Evolutionary conservation across 2,888 invertebrate species (phyloP).

Genomic region (Atethmia centrago): DNA sequence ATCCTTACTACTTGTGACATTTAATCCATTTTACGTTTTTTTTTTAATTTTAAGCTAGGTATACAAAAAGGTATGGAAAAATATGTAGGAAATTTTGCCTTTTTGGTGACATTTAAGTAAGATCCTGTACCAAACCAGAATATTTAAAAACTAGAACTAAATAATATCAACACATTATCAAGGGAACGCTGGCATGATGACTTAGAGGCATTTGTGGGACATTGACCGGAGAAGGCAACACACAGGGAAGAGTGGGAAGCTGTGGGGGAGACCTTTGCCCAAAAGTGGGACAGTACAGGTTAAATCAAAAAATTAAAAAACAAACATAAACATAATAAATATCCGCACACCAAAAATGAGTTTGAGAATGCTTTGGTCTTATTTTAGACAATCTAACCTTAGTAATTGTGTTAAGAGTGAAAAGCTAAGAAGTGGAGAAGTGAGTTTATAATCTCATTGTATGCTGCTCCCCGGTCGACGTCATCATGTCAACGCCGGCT

Average conservation of each 20-base stretch:
- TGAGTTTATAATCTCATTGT: too few relatives aligned
- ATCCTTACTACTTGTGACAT: too few relatives aligned
- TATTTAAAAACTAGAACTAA: background rate
- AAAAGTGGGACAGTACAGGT: too few relatives aligned
- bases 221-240: too few relatives aligned
- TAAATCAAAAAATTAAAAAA: too few relatives aligned
- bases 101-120: constrained; percentile 5
- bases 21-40: too few relatives aligned
- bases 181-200: too few relatives aligned
- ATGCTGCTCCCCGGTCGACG: too few relatives aligned
- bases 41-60: constrained; percentile 16
- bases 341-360: background rate
- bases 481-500: too few relatives aligned
- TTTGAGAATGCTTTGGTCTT: background rate
- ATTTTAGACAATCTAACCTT: background rate
- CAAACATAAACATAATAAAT: background rate
- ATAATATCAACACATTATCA: background rate
- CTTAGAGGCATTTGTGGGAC: too few relatives aligned
- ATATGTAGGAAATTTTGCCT: background rate
- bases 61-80: background rate
- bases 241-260: too few relatives aligned
- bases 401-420: background rate
- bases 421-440: background rate
- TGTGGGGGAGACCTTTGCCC: too few relatives aligned
- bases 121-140: background rate